These are phyloP conservation scores for Embidobia sp. DNA, from an alignment of 2,888 invertebrate genomes.

Conservation along the genomic window DNA sequence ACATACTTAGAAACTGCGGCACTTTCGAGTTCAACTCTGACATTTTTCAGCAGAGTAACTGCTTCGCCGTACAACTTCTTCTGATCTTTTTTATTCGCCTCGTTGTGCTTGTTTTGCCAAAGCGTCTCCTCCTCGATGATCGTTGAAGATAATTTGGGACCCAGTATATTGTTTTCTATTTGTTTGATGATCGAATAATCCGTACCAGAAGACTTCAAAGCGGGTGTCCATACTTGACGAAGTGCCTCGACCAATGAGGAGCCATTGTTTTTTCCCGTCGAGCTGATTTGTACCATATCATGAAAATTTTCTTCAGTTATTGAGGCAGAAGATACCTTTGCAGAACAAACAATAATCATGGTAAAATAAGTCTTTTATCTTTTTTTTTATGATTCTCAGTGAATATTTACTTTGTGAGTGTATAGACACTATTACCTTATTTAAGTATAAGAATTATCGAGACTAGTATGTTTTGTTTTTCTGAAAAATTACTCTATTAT, in stretches of 20 bases:
- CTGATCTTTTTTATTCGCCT: conserved; percentile 71
- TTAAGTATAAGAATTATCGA: too few relatives aligned
- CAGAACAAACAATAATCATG: too few relatives aligned
- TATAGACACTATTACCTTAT: too few relatives aligned
- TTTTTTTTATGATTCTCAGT: too few relatives aligned
- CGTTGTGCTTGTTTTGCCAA: conserved; percentile 72
- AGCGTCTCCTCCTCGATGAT: conserved; percentile 74
- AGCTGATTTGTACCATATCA: conserved; percentile 76
- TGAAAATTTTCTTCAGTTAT: conserved; percentile 78
- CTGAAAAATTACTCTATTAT: too few relatives aligned
- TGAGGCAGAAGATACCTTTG: conserved; percentile 69
- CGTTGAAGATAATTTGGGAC: conserved; percentile 69
- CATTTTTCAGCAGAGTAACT: conserved; percentile 70
- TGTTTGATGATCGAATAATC: conserved; percentile 72
- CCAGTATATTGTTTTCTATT: conserved; percentile 76
- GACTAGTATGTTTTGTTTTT: too few relatives aligned
- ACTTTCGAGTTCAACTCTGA: conserved; percentile 75
- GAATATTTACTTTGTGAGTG: too few relatives aligned
- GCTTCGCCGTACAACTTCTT: conserved; percentile 72
- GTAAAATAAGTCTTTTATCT: too few relatives aligned
- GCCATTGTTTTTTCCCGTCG: conserved; percentile 73
- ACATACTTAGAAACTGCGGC: conserved; percentile 75
- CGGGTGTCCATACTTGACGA: conserved; percentile 78
- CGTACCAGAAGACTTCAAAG: conserved; percentile 73
- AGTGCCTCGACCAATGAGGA: conserved; percentile 74